Conservation (phyloP, 2,797 vertebrate species). For the Dryobates pubescens region DNA sequence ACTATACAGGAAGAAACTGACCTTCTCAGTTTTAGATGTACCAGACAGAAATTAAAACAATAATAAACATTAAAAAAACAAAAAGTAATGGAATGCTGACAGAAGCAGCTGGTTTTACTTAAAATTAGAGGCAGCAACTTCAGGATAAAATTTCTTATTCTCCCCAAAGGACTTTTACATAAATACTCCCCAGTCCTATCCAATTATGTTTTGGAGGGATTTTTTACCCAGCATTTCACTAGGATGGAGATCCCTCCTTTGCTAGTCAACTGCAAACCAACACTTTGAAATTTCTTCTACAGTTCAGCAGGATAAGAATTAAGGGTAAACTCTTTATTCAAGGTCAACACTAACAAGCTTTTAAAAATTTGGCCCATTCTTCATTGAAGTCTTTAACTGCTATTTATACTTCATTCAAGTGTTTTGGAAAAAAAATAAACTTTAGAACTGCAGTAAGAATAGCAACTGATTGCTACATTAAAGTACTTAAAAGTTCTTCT, state of each 20-base stretch:
- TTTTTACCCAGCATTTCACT: not conserved
- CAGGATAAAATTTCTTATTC: not conserved
- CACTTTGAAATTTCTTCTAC: not conserved
- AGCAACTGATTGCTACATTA: not conserved
- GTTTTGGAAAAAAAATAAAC: not conserved
- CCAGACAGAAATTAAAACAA: not conserved
- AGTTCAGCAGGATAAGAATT: not conserved
- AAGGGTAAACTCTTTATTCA: not conserved
- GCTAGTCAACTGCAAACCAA: not conserved
- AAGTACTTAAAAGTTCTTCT: constrained; percentile 1
- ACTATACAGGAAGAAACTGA: not conserved
- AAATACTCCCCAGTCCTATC: not conserved
- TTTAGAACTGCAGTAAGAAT: not conserved
- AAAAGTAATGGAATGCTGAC: not conserved
- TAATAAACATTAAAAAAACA: not conserved
- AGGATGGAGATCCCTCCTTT: not conserved
- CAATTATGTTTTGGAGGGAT: not conserved
- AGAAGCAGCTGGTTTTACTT: not conserved
- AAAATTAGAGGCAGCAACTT: not conserved
- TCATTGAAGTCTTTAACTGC: not conserved
- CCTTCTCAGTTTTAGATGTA: not conserved
- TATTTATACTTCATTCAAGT: not conserved
- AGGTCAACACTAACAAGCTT: not conserved
- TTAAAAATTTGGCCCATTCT: not conserved
- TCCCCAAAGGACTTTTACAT: not conserved